A percentile compares a stretch with the other conserved stretches of the same genome.
These are phyloP conservation scores for Temnothorax curvispinosus DNA, from an alignment of 1,140 invertebrate genomes.

Conservation along the genomic window DNA sequence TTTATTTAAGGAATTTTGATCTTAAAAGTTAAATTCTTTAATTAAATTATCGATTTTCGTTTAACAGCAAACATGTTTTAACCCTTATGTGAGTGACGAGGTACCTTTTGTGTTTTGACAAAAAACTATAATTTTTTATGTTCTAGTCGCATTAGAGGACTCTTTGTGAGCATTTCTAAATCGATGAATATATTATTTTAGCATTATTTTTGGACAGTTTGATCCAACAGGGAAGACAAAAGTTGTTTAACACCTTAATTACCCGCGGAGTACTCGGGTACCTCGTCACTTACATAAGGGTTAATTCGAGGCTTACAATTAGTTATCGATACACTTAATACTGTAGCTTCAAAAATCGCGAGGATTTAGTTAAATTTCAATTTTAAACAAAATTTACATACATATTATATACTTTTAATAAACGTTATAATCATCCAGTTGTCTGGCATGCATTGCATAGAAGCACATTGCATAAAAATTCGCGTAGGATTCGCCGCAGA, in stretches of 20 bases:
- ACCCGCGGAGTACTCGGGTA: too few relatives aligned
- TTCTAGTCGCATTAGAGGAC: too few relatives aligned
- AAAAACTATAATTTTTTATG: too few relatives aligned
- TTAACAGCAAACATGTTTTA: background rate
- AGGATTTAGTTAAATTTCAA: background rate
- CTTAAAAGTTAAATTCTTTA: background rate
- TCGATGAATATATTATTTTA: too few relatives aligned
- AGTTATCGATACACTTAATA: background rate
- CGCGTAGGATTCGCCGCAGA: constrained; percentile 7
- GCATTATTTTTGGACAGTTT: too few relatives aligned
- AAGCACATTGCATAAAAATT: background rate
- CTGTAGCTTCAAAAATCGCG: background rate
- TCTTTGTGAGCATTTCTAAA: too few relatives aligned
- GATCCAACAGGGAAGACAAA: too few relatives aligned
- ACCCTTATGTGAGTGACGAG: too few relatives aligned
- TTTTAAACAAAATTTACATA: background rate
- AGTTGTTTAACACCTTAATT: too few relatives aligned
- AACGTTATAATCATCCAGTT: background rate
- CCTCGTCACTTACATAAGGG: too few relatives aligned
- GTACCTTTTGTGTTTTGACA: too few relatives aligned
- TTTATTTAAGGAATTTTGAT: background rate
- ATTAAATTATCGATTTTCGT: background rate
- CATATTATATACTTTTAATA: background rate
- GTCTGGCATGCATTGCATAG: background rate
- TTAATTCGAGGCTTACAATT: background rate